A percentile compares a stretch with the other conserved stretches of the same genome.
These are phyloP conservation scores for Pseudopleuronectes americanus DNA, from an alignment of 2,797 vertebrate species.

Conservation along the genomic window DNA sequence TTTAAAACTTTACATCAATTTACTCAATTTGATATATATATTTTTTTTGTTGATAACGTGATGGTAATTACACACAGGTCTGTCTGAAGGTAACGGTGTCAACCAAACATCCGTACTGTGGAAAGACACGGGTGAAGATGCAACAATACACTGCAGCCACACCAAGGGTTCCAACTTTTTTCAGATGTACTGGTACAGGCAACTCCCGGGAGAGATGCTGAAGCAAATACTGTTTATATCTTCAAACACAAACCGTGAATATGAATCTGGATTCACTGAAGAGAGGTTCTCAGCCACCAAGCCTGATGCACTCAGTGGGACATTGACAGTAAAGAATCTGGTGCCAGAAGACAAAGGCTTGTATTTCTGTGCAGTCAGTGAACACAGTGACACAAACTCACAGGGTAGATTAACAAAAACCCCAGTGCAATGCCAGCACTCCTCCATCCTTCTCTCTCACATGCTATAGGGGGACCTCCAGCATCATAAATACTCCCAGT, in stretches of 20 bases:
- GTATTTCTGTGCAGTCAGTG: slow-evolving; percentile 64
- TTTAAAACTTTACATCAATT: not conserved
- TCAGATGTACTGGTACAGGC: slow-evolving; percentile 70
- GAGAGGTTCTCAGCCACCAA: slow-evolving; percentile 44
- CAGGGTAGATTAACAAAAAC: slow-evolving; percentile 39
- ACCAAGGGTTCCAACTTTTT: accelerated
- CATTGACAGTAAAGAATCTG: slow-evolving; percentile 46
- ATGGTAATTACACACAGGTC: not conserved
- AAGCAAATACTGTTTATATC: not conserved
- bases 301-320: slow-evolving; percentile 14
- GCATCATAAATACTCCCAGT: not conserved
- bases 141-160: slow-evolving; percentile 56
- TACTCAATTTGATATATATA: not conserved
- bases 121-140: not conserved
- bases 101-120: slow-evolving; percentile 30
- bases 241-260: not conserved
- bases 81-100: slow-evolving; percentile 27
- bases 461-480: slow-evolving; percentile 17
- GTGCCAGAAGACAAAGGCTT: slow-evolving; percentile 38
- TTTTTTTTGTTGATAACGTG: too few relatives aligned
- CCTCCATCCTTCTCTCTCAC: not conserved
- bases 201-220: slow-evolving; percentile 23
- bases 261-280: not conserved
- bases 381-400: slow-evolving; percentile 42
- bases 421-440: too few relatives aligned